These are phyloP conservation scores for Athalia cordata DNA, from an alignment of 2,888 invertebrate genomes.

Conservation along the genomic window DNA sequence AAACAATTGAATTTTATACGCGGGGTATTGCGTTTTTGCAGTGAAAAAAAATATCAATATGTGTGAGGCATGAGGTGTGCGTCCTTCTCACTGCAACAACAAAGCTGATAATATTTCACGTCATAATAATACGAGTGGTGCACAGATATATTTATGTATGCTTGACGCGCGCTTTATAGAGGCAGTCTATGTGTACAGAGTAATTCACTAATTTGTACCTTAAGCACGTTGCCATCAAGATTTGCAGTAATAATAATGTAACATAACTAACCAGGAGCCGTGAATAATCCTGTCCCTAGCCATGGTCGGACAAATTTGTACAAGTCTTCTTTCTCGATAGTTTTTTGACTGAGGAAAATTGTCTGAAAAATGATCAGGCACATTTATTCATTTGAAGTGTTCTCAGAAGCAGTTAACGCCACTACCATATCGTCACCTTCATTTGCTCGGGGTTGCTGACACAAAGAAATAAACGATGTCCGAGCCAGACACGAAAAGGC, in stretches of 20 bases:
- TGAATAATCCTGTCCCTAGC: slow-evolving; percentile 61
- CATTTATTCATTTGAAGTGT: not conserved
- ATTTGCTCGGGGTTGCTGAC: slow-evolving; percentile 58
- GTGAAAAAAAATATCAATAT: too few species aligned
- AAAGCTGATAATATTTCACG: not conserved
- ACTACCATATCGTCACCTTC: slow-evolving; percentile 52
- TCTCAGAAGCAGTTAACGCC: not conserved
- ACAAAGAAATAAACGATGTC: slow-evolving; percentile 54
- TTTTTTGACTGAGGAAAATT: slow-evolving; percentile 57
- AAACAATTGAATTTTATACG: too few species aligned
- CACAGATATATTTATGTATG: slow-evolving; percentile 21
- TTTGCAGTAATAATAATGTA: slow-evolving; percentile 17
- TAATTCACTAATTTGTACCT: slow-evolving; percentile 54
- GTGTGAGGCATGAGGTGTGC: too few species aligned
- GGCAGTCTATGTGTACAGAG: slow-evolving; percentile 11
- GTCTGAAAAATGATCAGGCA: slow-evolving; percentile 50
- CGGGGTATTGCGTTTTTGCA: too few species aligned
- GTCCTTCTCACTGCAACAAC: too few species aligned
- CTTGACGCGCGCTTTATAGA: slow-evolving; percentile 17
- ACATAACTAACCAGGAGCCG: slow-evolving; percentile 58
- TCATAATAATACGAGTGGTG: not conserved
- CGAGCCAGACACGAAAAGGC: slow-evolving; percentile 59
- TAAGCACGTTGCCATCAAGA: slow-evolving; percentile 54
- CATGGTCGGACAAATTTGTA: slow-evolving; percentile 58
- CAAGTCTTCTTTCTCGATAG: slow-evolving; percentile 59